Evolutionary conservation across 2,888 invertebrate genomes (phyloP).

Genomic region (Aelia acuminata): DNA sequence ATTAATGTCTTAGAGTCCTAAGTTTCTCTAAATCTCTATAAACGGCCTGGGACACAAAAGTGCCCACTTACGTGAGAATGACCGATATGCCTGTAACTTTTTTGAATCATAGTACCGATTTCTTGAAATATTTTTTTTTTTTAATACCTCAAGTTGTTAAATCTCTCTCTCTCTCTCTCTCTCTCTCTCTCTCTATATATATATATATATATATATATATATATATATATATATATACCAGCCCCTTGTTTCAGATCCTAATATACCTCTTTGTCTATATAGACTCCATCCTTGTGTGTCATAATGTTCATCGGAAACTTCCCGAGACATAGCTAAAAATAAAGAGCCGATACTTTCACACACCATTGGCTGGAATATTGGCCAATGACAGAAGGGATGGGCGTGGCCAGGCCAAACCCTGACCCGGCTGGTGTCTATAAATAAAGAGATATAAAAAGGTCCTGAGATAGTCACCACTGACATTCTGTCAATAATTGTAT

Average conservation of each 20-base stretch:
- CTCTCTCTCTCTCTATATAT: too few relatives aligned
- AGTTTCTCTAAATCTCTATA: too few relatives aligned
- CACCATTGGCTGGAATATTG: constrained; percentile 6
- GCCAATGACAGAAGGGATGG: constrained; percentile 44
- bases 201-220: too few relatives aligned
- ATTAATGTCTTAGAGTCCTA: too few relatives aligned
- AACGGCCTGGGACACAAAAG: too few relatives aligned
- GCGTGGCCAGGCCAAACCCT: constrained; percentile 28
- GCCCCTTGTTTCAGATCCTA: background rate
- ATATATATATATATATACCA: too few relatives aligned
- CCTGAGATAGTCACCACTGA: background rate
- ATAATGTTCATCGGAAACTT: background rate
- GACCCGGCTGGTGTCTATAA: background rate
- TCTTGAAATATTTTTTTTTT: too few relatives aligned
- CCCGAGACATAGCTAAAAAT: background rate
- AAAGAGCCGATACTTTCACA: background rate
- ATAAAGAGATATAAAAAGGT: constrained; percentile 35
- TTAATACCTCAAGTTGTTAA: too few relatives aligned
- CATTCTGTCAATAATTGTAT: constrained; percentile 1
- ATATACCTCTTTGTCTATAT: background rate
- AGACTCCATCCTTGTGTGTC: background rate
- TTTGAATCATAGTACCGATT: too few relatives aligned
- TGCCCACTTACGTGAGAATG: too few relatives aligned
- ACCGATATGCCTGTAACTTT: too few relatives aligned
- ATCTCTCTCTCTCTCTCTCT: too few relatives aligned